Evolutionary conservation across 2,113 vertebrate genomes (phyloP), one percentile per base, ranked within the genome.

Genomic region (Poeciliopsis occidentalis): DNA sequence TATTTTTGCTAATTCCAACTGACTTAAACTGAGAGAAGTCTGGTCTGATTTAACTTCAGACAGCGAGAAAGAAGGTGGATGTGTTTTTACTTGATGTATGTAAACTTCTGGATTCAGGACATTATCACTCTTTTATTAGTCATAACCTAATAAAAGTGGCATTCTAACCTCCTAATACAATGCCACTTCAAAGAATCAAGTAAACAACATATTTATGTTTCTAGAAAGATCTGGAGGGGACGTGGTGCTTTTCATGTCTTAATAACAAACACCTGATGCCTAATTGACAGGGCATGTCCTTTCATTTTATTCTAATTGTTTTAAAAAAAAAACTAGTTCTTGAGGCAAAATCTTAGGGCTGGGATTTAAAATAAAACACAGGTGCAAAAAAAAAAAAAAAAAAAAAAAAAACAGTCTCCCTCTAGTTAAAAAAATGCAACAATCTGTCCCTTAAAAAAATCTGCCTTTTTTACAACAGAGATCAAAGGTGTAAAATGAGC

Each of bases 401-500:
- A 69, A 73, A 76, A 70, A 63, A 64, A 69, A 73, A 76, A 83
- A 70, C 73, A 80, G 30, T 67, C 22, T 63, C 41, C 19, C 47
- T 69, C 54, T 54, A 7, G 27, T 81, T 75, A 75, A 41, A 65
- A 34, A 85, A 81, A 87, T 69, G 79, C 70, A 84, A 81, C 87
- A 81, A 93, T 89, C 82, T 86, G 84, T 89, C 82, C 89, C 83
- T 61, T 34, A 92, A 86, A 92, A 92, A 92, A 80, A 89, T 71
- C 74, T 73, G 79, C 79, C 64, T 79, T 90, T 91, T 89, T 57
- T 41, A 91, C 85, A 73, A 83, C 87, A 73, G 63, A 94, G 88
- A 94, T 95, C 91, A 95, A 95, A 90, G 88, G 83, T 81, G 91
- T 85, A 85, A 92, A 92, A 91, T 85, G 71, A 91, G 85, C 86